Base-by-base conservation (phyloP, 2,113 vertebrate genomes). In the Corythaeola cristata region DNA sequence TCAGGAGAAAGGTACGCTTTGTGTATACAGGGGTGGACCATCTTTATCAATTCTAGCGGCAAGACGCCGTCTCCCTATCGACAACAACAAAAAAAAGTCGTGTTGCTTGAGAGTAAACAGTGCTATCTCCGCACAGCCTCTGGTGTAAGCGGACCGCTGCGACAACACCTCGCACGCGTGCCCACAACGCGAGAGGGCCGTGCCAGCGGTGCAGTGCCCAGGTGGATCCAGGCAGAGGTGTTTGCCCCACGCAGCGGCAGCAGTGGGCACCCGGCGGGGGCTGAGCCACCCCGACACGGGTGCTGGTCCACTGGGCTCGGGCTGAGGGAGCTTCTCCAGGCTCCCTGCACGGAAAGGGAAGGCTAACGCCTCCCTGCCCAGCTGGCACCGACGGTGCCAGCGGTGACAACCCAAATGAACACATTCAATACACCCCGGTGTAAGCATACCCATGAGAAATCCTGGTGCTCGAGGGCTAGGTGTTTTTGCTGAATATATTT, bases 361-460 rank as follows among this genome's bases (percentile, higher is more conserved):
- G 8, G 44, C 30, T 1, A 26, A 28, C 0, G 0, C 28, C 39
- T 37, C 58, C 56, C 39, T 27, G n/a, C 28, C 24, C 9, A 5
- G 59, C 22, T 5, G 28, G 20, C 2, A 1, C 26, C 3, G 7
- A 21, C 13, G 41, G 41, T 44, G 41, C 41, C 52, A 17, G 5
- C 7, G 2, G 32, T 1, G 49, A 33, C 12, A 32, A 8, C 44
- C 28, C 35, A 6, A 18, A 55, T 0, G 44, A 30, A 39, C 18
- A 26, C 17, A 1, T 10, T 5, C 1, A 0, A 2, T 15, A 13
- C 2, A 17, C 20, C 15, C 15, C 0, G 2, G 12, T 2, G 5
- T 1, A 2, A 2, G 8, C 0, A 6, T 3, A 6, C 8, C 64
- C 39, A 2, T 0, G 28, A 0, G 0, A 37, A 26, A 16, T 8